These are phyloP conservation scores for Triplophysa tibetana DNA, from an alignment of 2,113 vertebrate genomes.

Conservation along the genomic window DNA sequence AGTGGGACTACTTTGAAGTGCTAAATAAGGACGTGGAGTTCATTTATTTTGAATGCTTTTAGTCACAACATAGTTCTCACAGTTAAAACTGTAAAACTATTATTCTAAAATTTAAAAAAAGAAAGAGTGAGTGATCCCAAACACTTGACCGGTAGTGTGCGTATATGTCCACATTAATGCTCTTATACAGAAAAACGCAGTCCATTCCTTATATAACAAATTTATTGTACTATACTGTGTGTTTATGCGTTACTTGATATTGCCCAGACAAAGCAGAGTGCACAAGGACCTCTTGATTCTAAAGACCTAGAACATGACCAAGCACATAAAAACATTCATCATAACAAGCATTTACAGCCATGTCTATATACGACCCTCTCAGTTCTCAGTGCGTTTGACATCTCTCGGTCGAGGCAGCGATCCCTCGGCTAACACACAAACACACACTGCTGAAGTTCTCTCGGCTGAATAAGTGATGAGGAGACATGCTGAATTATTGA, in stretches of 20 bases:
- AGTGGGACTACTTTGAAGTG: too few relatives aligned
- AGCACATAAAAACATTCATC: not conserved
- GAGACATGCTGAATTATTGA: slow-evolving; percentile 50
- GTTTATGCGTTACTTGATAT: too few relatives aligned
- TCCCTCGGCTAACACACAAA: slow-evolving; percentile 28
- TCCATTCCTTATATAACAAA: not conserved
- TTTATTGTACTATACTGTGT: not conserved
- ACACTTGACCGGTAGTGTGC: too few relatives aligned
- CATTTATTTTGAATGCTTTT: too few relatives aligned
- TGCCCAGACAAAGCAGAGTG: too few relatives aligned
- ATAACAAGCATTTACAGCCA: not conserved
- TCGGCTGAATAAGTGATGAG: slow-evolving; percentile 50
- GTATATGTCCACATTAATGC: not conserved
- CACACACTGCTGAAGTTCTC: slow-evolving; percentile 27
- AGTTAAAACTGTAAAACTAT: too few relatives aligned
- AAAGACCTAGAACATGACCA: not conserved
- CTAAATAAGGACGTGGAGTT: too few relatives aligned
- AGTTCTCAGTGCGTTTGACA: slow-evolving; percentile 8
- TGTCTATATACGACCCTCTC: not conserved
- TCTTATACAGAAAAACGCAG: too few relatives aligned
- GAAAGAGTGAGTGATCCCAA: too few relatives aligned
- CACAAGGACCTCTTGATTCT: not conserved
- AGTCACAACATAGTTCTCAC: too few relatives aligned
- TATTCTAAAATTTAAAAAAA: too few relatives aligned
- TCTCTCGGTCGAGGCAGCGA: slow-evolving; percentile 13